Evolutionary conservation across 1,140 invertebrate species (phyloP), one percentile per base, ranked within the genome.

Genomic region (Drosophila asahinai): DNA sequence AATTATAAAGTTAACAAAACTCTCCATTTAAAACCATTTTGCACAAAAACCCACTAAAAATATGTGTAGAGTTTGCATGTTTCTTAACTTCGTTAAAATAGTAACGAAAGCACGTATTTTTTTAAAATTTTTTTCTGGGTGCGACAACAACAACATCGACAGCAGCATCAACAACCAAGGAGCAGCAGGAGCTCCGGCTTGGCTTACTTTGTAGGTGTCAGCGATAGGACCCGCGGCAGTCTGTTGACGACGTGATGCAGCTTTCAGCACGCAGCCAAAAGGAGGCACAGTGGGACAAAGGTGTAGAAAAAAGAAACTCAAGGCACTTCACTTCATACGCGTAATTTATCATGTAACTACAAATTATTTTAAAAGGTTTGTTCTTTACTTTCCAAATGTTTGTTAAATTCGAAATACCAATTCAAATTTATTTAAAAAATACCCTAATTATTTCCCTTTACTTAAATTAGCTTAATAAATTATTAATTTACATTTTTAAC

Each of bases 181-280:
- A 51, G 64, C 65, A 76, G 59, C 61, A 55, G 73, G 70, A 71
- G 52, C 11, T 64, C 43, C 49, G 33, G 48, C 59, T 38, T 51
- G 57, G 38, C 48, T 58, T 62, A 62, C 63, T 63, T 78, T 75
- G 77, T 83, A 81, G 84, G 84, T 87, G 83, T 83, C 67, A 63
- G 78, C 59, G 61, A 65, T 71, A 64, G 67, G 81, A 60, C 49
- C 57, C 49, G 55, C 70, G 65, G 43, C 81, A 73, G 74, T 87
- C 60, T 68, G 71, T 65, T 63, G 54, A 66, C 73, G 66, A 87
- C 77, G 81, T 83, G 83, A 58, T 49, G 30, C 68, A 61, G 43
- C 65, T 75, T 55, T 75, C 45, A 58, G 38, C 74, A 62, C 51
- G 22, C 33, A 60, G 12, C 30, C 42, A 42, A 57, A 36, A 22